These are phyloP conservation scores for Oreochromis spilurus DNA, from an alignment of 2,113 vertebrate genomes.

Conservation along the genomic window DNA sequence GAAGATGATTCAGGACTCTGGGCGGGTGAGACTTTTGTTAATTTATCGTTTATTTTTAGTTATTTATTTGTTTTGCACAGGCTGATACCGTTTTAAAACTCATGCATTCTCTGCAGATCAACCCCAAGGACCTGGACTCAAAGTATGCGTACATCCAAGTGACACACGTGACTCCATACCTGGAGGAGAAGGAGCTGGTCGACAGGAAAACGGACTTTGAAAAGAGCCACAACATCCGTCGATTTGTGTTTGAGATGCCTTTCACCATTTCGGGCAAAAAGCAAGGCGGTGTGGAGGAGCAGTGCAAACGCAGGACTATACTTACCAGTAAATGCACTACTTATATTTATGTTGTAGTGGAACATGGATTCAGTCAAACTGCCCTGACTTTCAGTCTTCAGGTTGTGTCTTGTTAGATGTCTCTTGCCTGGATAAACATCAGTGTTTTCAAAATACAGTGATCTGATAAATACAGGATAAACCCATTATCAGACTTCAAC, in stretches of 20 bases:
- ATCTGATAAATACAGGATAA: background rate
- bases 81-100: background rate
- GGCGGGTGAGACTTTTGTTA: slow-evolving; percentile 76
- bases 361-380: background rate
- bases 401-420: background rate
- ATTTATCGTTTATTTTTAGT: background rate
- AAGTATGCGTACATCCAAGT: slow-evolving; percentile 98
- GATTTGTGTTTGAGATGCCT: slow-evolving; percentile 98
- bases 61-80: background rate
- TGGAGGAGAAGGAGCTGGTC: slow-evolving; percentile 92
- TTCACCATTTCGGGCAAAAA: slow-evolving; percentile 93
- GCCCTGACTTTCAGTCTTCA: background rate
- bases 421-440: background rate
- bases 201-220: slow-evolving; percentile 96
- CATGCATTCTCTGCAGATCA: slow-evolving; percentile 76
- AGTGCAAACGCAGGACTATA: slow-evolving; percentile 93
- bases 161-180: slow-evolving; percentile 90
- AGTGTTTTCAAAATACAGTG: background rate
- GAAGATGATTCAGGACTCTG: slow-evolving; percentile 98
- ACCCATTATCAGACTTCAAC: background rate
- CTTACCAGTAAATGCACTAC: slow-evolving; percentile 80
- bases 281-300: slow-evolving; percentile 92
- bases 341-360: background rate
- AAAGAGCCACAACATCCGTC: slow-evolving; percentile 91
- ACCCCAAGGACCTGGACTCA: slow-evolving; percentile 96